Evolutionary conservation across 1,140 invertebrate species (phyloP), one percentile per base, ranked within the genome.

Genomic region (Drosophila virilis): DNA sequence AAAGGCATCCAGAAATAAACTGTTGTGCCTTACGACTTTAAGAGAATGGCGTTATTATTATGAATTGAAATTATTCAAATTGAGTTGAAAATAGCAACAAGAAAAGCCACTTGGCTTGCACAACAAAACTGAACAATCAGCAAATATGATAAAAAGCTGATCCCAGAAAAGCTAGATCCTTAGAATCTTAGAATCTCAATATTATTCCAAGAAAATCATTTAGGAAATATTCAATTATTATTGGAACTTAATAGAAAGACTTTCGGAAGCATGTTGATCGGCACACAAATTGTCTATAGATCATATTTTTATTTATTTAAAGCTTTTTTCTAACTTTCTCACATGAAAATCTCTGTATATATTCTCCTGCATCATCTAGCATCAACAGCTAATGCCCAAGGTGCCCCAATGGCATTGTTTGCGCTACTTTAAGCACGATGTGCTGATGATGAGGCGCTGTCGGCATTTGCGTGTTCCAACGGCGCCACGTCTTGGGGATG

Each of bases 351-450:
- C 8, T 48, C 12, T 17, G 17, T 28, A 37, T 42, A 55, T n/a
- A 12, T 54, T 9, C 33, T 7, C n/a, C 37, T 10, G 17, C 57
- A 22, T 17, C 17, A 17, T 17, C 6, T 42, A 92, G 91, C 86
- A 92, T 60, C 84, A 91, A 74, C 88, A 89, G 59, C 74, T 91
- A 38, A 90, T 91, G 85, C 88, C 91, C 40, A 92, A 92, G 76
- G 94, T 96, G 64, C 96, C 96, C 4, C 96, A 96, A 81, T 96
- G 95, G 95, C 96, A 97, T 89, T 97, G 96, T 91, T 93, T 96
- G 80, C 93, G 96, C 65, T 96, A 96, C 91, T 93, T 96, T 64
- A 96, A 96, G 80, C 96, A 96, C 74, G 95, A 96, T 76, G 80
- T 92, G 15, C 64, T 92, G 33, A 92, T 96, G 55, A 94, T 96